Conservation (phyloP, 2,797 vertebrate species). For the Microtus californicus region DNA sequence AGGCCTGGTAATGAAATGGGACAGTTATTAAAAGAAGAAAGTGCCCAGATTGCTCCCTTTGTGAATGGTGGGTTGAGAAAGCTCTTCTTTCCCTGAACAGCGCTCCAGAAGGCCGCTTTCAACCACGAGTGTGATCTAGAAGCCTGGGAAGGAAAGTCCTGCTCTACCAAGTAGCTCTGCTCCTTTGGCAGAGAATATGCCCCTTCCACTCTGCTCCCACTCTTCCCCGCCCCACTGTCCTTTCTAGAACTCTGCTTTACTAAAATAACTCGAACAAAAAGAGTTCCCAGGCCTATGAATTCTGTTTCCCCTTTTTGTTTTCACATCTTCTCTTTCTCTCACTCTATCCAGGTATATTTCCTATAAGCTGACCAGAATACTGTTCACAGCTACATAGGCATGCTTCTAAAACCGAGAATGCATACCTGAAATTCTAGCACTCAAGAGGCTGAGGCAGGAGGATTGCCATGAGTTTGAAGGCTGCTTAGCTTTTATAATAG, state of each 20-base stretch:
- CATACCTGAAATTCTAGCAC: background rate
- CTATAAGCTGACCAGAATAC: constrained; percentile 23
- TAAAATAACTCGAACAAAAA: constrained; percentile 20
- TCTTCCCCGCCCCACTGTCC: background rate
- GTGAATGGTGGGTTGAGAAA: background rate
- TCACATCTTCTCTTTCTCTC: background rate
- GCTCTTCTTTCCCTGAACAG: background rate
- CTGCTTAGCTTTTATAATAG: background rate
- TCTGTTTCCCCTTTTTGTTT: background rate
- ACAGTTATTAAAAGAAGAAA: background rate
- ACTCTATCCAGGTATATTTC: background rate
- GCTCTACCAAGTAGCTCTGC: background rate
- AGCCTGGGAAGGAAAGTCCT: background rate
- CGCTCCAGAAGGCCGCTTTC: background rate
- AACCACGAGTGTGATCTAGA: background rate
- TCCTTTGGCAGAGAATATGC: background rate
- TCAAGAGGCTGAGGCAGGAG: background rate
- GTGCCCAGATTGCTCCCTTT: constrained; percentile 27
- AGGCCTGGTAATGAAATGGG: background rate
- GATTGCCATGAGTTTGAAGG: background rate
- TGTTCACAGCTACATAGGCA: background rate
- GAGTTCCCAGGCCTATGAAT: background rate
- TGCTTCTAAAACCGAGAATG: background rate
- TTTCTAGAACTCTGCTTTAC: constrained; percentile 11
- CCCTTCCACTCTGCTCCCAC: background rate